Percentiles rank a stretch among this genome's conserved stretches.
These are phyloP conservation scores for Drosophila pectinifera DNA, from an alignment of 1,140 invertebrate genomes.

Conservation along the genomic window DNA sequence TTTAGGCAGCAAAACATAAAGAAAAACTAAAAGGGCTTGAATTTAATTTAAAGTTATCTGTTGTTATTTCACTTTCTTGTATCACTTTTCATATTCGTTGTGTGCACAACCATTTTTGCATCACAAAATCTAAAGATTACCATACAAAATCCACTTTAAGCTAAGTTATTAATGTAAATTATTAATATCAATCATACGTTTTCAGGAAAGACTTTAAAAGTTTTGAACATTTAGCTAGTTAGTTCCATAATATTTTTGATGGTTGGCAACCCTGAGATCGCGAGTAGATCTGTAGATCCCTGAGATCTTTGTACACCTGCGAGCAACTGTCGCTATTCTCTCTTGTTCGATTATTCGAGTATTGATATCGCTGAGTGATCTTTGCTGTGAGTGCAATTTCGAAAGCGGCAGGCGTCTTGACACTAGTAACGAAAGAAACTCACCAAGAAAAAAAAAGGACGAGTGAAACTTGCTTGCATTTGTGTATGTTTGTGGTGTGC, in stretches of 20 bases:
- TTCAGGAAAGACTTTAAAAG: not conserved
- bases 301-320: constrained; percentile 17
- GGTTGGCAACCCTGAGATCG: not conserved
- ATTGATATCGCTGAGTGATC: constrained; percentile 24
- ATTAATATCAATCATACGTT: no score
- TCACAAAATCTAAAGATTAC: not conserved
- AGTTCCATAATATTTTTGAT: not conserved
- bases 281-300: not conserved
- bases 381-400: constrained; percentile 44
- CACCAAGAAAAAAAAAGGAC: constrained; percentile 6
- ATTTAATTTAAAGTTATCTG: not conserved
- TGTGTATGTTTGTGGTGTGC: constrained; percentile 27
- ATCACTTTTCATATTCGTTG: not conserved
- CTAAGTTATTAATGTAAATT: not conserved
- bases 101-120: not conserved
- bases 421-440: constrained; percentile 28
- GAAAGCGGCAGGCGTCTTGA: constrained; percentile 50
- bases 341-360: constrained; percentile 10
- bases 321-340: constrained; percentile 18
- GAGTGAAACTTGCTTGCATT: constrained; percentile 41
- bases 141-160: not conserved
- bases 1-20: not conserved
- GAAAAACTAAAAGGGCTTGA: no score
- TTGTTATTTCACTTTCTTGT: not conserved
- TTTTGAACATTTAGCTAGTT: not conserved